Base-by-base conservation (phyloP, 2,888 invertebrate species). In the Platycheirus albimanus region DNA sequence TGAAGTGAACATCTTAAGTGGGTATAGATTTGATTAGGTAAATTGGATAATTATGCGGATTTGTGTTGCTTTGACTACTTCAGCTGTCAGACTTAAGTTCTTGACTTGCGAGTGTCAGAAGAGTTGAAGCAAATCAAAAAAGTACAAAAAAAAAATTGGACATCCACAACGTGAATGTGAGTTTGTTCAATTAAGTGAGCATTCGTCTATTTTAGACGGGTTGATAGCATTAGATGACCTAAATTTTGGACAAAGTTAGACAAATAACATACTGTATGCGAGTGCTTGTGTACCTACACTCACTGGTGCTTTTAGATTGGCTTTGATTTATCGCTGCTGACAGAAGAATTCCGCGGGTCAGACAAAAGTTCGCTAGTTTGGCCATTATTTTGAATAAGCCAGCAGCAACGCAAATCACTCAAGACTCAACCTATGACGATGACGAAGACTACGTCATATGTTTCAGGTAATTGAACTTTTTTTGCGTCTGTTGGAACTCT, bases 1-100 rank as follows among this genome's bases (percentile, higher is more conserved):
- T 71, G 56, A 49, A 76, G 76, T 67, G 78, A 41, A 54, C 43
- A 56, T 19, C 70, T 30, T 6, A 67, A 72, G 81, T 69, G 71
- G 52, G 54, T 69, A 77, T 67, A 51, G 72, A 61, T 67, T 76
- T 83, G 77, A 77, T 83, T 72, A 78, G 67, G 81, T 63, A 67
- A 83, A 83, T 83, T 83, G 63, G 72, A 77, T 83, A 83, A 83
- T 83, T 72, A 83, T 54, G 66, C 30, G 30, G 13, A 45, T 30
- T 28, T 67, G 66, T 58, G 33, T 66, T 43, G 61, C 58, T 41
- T 17, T 56, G 54, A 28, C 54, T 61, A 58, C 49, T 17, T 33
- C 15, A n/a, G 19, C 52, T 67, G 67, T 19, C 43, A 58, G 49
- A 30, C 56, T 58, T 69, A 38, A 45, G 76, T 70, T 80, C 64